These are phyloP conservation scores for Choristoneura rosaceana DNA, from an alignment of 2,888 invertebrate genomes.

Conservation along the genomic window DNA sequence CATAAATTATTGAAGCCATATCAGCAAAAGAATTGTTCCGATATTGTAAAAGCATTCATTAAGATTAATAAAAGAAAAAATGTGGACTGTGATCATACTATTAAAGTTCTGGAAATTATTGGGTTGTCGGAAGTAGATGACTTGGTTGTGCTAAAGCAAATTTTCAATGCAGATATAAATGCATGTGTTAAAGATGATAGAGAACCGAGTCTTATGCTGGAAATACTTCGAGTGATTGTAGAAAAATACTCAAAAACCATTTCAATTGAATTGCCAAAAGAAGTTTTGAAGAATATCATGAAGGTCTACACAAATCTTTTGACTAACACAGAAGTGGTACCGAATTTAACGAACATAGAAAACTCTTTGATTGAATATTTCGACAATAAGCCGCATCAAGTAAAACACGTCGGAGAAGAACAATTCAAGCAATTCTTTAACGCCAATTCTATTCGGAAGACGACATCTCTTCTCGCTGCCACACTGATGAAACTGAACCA, in stretches of 20 bases:
- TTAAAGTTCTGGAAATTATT: conserved; percentile 73
- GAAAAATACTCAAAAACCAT: conserved; percentile 74
- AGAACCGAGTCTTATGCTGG: conserved; percentile 80
- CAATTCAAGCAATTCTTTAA: conserved; percentile 83
- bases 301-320: conserved; percentile 78
- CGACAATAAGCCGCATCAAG: conserved; percentile 86
- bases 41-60: conserved; percentile 75
- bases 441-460: conserved; percentile 81
- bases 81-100: conserved; percentile 65
- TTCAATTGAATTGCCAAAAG: conserved; percentile 61
- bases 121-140: conserved; percentile 74
- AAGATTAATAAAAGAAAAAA: conserved; percentile 76
- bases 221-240: conserved; percentile 77
- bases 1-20: conserved; percentile 77
- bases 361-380: conserved; percentile 84
- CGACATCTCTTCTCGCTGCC: conserved; percentile 84
- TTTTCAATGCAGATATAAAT: conserved; percentile 64
- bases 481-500: conserved; percentile 84
- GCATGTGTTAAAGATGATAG: conserved; percentile 77
- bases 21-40: conserved; percentile 81
- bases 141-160: conserved; percentile 68
- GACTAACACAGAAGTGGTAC: conserved; percentile 65
- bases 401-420: conserved; percentile 77
- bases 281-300: conserved; percentile 68
- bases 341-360: conserved; percentile 84